Conservation (phyloP, 37 sponge, comb jelly and placozoan species). For the Agelas oroides region DNA sequence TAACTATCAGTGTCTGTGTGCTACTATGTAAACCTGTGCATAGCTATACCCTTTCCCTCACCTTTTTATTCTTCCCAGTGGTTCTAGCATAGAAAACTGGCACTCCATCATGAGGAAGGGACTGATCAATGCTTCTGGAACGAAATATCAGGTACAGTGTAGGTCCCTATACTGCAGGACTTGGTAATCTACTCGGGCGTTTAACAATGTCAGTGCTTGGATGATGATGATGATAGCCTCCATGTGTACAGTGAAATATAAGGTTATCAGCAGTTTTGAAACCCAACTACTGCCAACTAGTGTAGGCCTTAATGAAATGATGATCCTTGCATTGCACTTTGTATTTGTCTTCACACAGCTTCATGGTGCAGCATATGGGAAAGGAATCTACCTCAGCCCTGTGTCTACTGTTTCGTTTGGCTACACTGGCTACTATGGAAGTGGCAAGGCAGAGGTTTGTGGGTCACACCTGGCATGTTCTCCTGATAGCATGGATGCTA, state of each 20-base stretch:
- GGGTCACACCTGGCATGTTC: neutral
- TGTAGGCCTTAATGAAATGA: too few relatives aligned
- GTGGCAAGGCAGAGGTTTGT: neutral
- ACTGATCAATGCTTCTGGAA: conserved; percentile 87
- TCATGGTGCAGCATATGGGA: conserved; percentile 82
- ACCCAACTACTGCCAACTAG: too few relatives aligned
- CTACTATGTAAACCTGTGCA: too few relatives aligned
- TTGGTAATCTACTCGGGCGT: too few relatives aligned
- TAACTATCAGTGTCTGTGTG: too few relatives aligned
- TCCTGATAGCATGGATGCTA: neutral
- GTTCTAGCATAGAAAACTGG: conserved; percentile 88
- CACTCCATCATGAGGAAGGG: conserved; percentile 88
- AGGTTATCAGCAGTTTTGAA: too few relatives aligned
- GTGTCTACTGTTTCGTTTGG: conserved; percentile 70
- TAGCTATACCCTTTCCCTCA: too few relatives aligned
- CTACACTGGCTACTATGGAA: conserved; percentile 23
- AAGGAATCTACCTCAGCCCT: conserved; percentile 86
- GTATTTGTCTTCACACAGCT: conserved; percentile 34
- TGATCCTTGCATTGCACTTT: neutral
- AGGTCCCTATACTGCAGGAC: too few relatives aligned
- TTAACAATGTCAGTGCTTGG: too few relatives aligned
- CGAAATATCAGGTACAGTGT: conserved; percentile 69
- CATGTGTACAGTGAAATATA: too few relatives aligned
- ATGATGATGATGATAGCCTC: too few relatives aligned
- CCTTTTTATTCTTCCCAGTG: conserved; percentile 63